Conservation (phyloP, 2,888 invertebrate genomes). For the Melolontha melolontha region DNA sequence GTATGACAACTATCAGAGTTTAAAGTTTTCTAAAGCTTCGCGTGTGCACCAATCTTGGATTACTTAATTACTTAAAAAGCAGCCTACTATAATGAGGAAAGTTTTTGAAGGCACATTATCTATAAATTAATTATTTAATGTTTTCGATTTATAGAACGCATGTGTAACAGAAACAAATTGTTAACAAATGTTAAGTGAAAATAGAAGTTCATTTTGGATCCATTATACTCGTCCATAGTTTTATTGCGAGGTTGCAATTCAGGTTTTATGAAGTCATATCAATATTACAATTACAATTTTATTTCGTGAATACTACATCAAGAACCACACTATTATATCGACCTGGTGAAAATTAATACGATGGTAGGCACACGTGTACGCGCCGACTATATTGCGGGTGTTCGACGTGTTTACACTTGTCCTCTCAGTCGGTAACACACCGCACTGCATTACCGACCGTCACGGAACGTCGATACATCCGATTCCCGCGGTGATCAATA, state of each 20-base stretch:
- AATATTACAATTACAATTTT: conserved; percentile 17
- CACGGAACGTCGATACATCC: conserved; percentile 51
- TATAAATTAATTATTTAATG: too few relatives aligned
- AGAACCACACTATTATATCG: conserved; percentile 9
- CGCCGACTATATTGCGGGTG: conserved; percentile 49
- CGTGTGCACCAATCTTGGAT: too few relatives aligned
- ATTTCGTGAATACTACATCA: conserved; percentile 4
- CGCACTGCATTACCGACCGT: conserved; percentile 46
- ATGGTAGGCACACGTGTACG: conserved; percentile 42
- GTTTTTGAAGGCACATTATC: too few relatives aligned
- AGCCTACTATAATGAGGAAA: too few relatives aligned
- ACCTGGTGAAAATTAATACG: conserved; percentile 47
- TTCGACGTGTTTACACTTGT: conserved; percentile 52
- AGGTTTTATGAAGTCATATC: conserved; percentile 23
- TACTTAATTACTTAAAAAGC: too few relatives aligned
- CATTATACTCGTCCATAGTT: too few relatives aligned
- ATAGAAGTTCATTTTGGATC: too few relatives aligned
- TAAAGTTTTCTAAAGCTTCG: too few relatives aligned
- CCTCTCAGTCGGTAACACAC: conserved; percentile 47
- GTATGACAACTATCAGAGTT: too few relatives aligned
- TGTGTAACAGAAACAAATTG: too few relatives aligned
- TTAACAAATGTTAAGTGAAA: too few relatives aligned
- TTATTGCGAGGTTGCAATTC: neutral
- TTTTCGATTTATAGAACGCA: too few relatives aligned
- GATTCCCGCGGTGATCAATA: conserved; percentile 52